Evolutionary conservation across 1,140 invertebrate genomes (phyloP), one percentile per base, ranked within the genome.

Genomic region (Sycobia sp.): DNA sequence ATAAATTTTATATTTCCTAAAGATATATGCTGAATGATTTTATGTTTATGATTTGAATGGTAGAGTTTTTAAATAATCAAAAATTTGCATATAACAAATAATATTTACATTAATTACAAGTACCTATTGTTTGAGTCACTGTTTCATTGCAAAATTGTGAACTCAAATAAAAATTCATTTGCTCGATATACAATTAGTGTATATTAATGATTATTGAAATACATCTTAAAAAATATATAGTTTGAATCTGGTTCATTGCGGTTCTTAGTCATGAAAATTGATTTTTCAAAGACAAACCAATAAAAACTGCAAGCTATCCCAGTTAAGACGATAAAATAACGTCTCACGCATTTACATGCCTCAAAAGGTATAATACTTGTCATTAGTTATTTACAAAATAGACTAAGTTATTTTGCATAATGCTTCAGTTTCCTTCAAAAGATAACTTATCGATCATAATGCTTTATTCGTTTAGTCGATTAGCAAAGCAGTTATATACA

Each of bases 301-400:
- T 62, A 36, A 54, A 54, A 54, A 54, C 50, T 20, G 27, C 29
- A 50, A 41, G 36, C 14, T 11, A 39, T 34, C 11, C 5, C 25
- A 9, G 20, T 18, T 8, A 10, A 13, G 14, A 32, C 50, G 7
- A 44, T 8, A 22, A 43, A 41, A 16, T 7, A 36, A n/a, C 23
- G 43, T 62, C 27, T 49, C 18, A 62, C 44, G 23, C 14, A 25
- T 16, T 16, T 14, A 14, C n/a, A 16, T n/a, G 25, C 22, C 51
- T 14, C n/a, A 7, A 1, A 11, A 34, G 5, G 20, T 18, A 9
- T 1, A n/a, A 32, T 16, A 16, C 44, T 49, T 43, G 25, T 8
- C 13, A 39, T 22, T n/a, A n/a, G n/a, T 39, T 62, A 62, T 62
- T 62, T 62, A 62, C 43, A 62, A 62, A 62, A 62, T 55, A 60